phyloP scores from a whole-genome alignment of 2,888 invertebrate species.

The Dynastes tityus region DNA sequence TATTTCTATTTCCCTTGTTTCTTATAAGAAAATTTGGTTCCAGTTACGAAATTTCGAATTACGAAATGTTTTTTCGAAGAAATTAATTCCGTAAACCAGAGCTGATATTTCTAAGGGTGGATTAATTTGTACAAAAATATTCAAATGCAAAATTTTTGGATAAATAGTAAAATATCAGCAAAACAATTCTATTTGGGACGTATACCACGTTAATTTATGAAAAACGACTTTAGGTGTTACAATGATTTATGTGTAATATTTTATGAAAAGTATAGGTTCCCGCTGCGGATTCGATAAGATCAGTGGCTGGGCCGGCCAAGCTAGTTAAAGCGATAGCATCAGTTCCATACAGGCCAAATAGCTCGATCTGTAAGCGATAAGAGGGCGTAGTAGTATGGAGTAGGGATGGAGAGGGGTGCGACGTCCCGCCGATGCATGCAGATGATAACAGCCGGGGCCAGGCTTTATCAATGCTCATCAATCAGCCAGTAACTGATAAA shows the following conservation, averaged over 20 bases:
- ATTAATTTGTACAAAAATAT: too few relatives aligned
- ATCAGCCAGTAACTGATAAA: conserved; percentile 70
- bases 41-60: too few relatives aligned
- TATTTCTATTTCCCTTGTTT: too few relatives aligned
- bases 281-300: conserved; percentile 69
- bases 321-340: conserved; percentile 75
- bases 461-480: conserved; percentile 70
- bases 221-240: conserved; percentile 61
- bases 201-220: conserved; percentile 52
- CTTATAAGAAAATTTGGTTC: too few relatives aligned
- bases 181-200: conserved; percentile 21
- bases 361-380: conserved; percentile 65
- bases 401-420: conserved; percentile 58
- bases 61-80: too few relatives aligned
- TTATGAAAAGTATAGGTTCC: conserved; percentile 65
- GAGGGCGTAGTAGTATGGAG: conserved; percentile 61
- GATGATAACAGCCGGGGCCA: conserved; percentile 69
- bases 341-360: conserved; percentile 70
- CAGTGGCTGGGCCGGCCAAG: conserved; percentile 72
- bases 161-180: conserved; percentile 6
- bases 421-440: conserved; percentile 67
- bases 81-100: too few relatives aligned
- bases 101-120: too few relatives aligned
- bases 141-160: too few relatives aligned
- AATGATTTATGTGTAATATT: conserved; percentile 66